Percentiles rank a stretch among this genome's conserved stretches.
phyloP scores from a whole-genome alignment of 2,797 vertebrate genomes.

The Babyrousa celebensis region DNA sequence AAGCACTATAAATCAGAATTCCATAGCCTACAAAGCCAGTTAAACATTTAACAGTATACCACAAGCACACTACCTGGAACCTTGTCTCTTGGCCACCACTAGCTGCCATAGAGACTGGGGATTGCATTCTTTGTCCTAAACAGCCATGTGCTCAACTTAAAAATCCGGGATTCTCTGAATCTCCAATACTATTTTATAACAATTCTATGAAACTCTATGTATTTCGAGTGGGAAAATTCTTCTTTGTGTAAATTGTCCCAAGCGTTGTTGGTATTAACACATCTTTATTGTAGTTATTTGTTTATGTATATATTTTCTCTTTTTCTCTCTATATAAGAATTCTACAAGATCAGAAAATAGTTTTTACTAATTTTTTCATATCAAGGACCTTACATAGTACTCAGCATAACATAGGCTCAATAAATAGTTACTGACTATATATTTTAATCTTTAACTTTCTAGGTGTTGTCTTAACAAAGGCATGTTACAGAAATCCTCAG shows the following conservation, averaged over 20 bases:
- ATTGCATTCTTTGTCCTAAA: neutral
- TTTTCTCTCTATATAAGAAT: neutral
- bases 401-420: neutral
- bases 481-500: conserved; percentile 23
- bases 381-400: neutral
- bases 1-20: neutral
- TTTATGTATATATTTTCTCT: neutral
- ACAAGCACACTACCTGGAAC: neutral
- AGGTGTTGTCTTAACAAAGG: neutral
- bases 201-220: neutral
- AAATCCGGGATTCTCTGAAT: conserved; percentile 1
- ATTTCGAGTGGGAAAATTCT: conserved; percentile 20
- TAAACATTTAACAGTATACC: neutral
- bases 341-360: conserved; percentile 9
- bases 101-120: neutral
- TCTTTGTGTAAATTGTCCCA: conserved; percentile 2
- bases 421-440: neutral
- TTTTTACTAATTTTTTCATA: conserved; percentile 33
- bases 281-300: conserved; percentile 32
- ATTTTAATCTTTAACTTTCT: conserved; percentile 18
- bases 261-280: neutral
- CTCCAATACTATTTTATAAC: neutral
- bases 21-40: neutral
- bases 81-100: neutral
- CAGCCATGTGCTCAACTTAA: neutral